Evolutionary conservation across 2,797 vertebrate genomes (phyloP).

Genomic region (Phalloptychus januarius): DNA sequence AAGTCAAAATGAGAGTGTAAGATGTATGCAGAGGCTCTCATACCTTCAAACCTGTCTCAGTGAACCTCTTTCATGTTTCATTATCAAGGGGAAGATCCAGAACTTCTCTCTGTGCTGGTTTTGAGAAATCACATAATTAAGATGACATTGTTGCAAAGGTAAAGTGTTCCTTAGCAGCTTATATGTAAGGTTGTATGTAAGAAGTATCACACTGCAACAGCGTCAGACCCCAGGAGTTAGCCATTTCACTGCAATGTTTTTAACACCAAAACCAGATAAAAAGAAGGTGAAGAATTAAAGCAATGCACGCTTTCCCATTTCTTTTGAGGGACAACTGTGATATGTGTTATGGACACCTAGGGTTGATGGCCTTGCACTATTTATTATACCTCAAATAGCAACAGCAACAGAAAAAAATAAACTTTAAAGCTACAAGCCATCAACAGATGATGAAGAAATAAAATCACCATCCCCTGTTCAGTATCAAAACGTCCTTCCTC

Average conservation of each 20-base stretch:
- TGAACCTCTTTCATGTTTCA: conserved; percentile 33
- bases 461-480: conserved; percentile 54
- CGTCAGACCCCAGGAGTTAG: conserved; percentile 33
- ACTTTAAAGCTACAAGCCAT: conserved; percentile 64
- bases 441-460: conserved; percentile 71
- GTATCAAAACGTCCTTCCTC: conserved; percentile 53
- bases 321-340: conserved; percentile 2
- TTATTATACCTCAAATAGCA: conserved; percentile 77
- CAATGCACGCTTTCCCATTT: conserved; percentile 28
- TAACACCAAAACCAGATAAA: conserved; percentile 3
- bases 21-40: conserved; percentile 53
- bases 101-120: conserved; percentile 46
- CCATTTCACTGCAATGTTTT: conserved; percentile 21
- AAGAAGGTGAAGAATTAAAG: conserved; percentile 11
- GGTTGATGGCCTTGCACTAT: conserved; percentile 47
- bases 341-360: conserved; percentile 12
- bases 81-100: conserved; percentile 54
- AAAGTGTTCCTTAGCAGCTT: conserved; percentile 47
- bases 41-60: conserved; percentile 38
- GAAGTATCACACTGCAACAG: conserved; percentile 56
- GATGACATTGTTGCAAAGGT: conserved; percentile 59
- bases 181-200: conserved; percentile 24
- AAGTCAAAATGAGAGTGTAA: conserved; percentile 73
- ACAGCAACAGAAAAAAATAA: conserved; percentile 65
- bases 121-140: conserved; percentile 73